A percentile compares a stretch with the other conserved stretches of the same genome.
Conservation (phyloP, 2,888 invertebrate genomes). For the Plagodis pulveraria region DNA sequence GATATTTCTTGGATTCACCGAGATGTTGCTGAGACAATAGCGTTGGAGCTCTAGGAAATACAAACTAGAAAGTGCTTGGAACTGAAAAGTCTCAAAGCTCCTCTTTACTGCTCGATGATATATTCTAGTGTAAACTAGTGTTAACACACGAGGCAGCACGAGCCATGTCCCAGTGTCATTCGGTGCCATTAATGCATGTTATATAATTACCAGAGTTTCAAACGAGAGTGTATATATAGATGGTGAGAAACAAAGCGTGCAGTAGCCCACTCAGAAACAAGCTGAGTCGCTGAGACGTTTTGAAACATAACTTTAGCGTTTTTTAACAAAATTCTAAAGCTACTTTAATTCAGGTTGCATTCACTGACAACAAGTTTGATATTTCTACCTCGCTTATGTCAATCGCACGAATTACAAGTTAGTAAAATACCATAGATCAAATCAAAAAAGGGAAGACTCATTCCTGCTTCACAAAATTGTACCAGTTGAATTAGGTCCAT, state of each 20-base stretch:
- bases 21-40: too few relatives aligned
- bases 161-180: too few relatives aligned
- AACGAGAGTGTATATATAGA: slow-evolving; percentile 8
- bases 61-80: too few relatives aligned
- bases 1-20: too few relatives aligned
- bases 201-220: not conserved
- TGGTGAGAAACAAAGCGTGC: slow-evolving; percentile 66
- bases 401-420: slow-evolving; percentile 6
- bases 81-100: too few relatives aligned
- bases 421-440: slow-evolving; percentile 1
- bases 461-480: too few relatives aligned
- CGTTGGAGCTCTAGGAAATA: too few relatives aligned
- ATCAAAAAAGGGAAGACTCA: too few relatives aligned
- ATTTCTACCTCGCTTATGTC: slow-evolving; percentile 6
- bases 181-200: not conserved
- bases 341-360: slow-evolving; percentile 21
- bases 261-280: slow-evolving; percentile 70
- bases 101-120: too few relatives aligned
- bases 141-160: too few relatives aligned
- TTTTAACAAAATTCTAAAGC: slow-evolving; percentile 34
- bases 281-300: slow-evolving; percentile 81
- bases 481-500: too few relatives aligned
- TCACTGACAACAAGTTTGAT: slow-evolving; percentile 6
- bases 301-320: slow-evolving; percentile 39
- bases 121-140: too few relatives aligned